Conservation (phyloP, 1,140 invertebrate species). For the Halesus radiatus region DNA sequence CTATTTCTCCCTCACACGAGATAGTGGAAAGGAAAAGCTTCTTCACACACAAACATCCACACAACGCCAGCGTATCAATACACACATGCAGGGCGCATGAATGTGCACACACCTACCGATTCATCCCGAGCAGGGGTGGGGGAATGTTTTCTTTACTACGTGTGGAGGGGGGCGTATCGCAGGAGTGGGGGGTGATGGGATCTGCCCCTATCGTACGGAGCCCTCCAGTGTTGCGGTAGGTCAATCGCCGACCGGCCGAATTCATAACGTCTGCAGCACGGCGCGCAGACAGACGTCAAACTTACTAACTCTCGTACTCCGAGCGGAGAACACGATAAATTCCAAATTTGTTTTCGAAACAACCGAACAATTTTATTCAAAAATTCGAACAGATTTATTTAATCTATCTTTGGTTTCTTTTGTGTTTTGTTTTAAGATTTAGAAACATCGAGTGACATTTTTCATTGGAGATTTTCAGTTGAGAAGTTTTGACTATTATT, state of each 20-base stretch:
- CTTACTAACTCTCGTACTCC: too few relatives aligned
- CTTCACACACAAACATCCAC: neutral
- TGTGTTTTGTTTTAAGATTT: constrained; percentile 29
- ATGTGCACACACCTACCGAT: constrained; percentile 47
- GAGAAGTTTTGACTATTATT: constrained; percentile 4
- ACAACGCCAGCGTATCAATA: too few relatives aligned
- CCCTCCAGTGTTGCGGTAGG: constrained; percentile 70
- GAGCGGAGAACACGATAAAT: constrained; percentile 18
- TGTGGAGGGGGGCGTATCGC: constrained; percentile 61
- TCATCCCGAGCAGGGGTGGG: constrained; percentile 23
- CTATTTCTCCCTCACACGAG: too few relatives aligned
- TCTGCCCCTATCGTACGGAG: constrained; percentile 60
- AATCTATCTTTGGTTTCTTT: neutral
- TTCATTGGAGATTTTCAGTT: neutral
- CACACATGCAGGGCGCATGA: constrained; percentile 19
- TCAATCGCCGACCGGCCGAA: constrained; percentile 63
- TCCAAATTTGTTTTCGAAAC: constrained; percentile 16
- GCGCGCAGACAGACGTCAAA: constrained; percentile 54
- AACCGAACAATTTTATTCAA: neutral
- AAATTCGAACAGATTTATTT: neutral
- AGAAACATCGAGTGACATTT: constrained; percentile 5
- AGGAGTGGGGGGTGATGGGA: constrained; percentile 62
- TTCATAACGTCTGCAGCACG: constrained; percentile 27
- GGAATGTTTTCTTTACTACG: constrained; percentile 48
- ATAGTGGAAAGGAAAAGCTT: neutral